These are phyloP conservation scores for Oncorhynchus gorbuscha DNA, from an alignment of 2,113 vertebrate genomes.

Conservation along the genomic window DNA sequence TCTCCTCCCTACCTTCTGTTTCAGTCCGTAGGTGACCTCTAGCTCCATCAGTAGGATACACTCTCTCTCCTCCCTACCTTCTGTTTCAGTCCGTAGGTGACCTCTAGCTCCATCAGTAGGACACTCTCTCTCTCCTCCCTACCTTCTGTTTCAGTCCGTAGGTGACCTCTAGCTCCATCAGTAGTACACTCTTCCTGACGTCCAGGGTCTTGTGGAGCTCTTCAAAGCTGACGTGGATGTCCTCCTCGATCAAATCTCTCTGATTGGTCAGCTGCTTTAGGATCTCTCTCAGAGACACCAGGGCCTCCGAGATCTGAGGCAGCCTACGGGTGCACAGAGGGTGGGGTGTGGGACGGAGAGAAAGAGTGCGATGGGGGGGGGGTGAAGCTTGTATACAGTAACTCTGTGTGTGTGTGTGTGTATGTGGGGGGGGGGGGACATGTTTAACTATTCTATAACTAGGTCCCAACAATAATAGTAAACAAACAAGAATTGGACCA, in stretches of 20 bases:
- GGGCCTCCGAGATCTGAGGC: conserved; percentile 87
- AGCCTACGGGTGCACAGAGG: conserved; percentile 69
- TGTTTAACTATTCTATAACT: not conserved
- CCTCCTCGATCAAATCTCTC: conserved; percentile 91
- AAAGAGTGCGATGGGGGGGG: no score
- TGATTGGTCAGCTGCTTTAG: conserved; percentile 90
- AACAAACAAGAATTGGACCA: not conserved
- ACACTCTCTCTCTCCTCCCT: not conserved
- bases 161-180: conserved; percentile 98
- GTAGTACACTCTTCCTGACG: conserved; percentile 91
- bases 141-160: not conserved
- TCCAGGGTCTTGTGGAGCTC: conserved; percentile 96
- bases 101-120: no score
- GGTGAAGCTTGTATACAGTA: no score
- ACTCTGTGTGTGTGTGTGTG: not conserved
- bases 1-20: no score
- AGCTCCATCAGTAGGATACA: no score
- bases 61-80: no score
- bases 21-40: no score
- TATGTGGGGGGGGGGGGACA: no score
- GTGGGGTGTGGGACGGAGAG: no score
- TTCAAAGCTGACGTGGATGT: conserved; percentile 92
- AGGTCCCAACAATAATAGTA: not conserved
- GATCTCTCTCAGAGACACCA: conserved; percentile 87
- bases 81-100: no score